A percentile compares a stretch with the other conserved stretches of the same genome.
These are phyloP conservation scores for Oreochromis tanganicae DNA, from an alignment of 2,113 vertebrate genomes.

Conservation along the genomic window DNA sequence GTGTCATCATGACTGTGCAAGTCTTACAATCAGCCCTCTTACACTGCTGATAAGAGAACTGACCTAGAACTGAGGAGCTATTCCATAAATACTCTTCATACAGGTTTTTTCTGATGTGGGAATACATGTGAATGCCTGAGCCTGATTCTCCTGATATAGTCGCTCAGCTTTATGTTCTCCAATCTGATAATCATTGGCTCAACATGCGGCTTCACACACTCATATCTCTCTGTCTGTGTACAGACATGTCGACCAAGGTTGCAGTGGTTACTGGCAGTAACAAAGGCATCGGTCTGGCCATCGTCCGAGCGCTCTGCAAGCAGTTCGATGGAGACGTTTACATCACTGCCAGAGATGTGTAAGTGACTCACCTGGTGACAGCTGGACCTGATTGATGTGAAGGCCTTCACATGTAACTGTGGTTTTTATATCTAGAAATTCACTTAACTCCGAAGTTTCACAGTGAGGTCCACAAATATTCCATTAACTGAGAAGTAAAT, in stretches of 20 bases:
- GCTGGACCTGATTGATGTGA: background rate
- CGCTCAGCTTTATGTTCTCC: background rate
- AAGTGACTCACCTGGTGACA: background rate
- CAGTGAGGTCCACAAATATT: background rate
- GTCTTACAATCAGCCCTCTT: background rate
- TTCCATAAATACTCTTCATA: background rate
- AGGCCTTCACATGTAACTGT: background rate
- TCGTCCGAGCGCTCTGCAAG: slow-evolving; percentile 77
- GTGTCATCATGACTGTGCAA: background rate
- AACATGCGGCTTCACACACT: background rate
- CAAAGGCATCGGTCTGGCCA: slow-evolving; percentile 86
- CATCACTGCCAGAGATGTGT: slow-evolving; percentile 78
- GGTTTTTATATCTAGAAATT: background rate
- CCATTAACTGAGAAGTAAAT: background rate
- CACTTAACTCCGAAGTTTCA: background rate
- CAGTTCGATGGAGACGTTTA: slow-evolving; percentile 81
- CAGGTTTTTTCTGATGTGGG: background rate
- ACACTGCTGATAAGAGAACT: background rate
- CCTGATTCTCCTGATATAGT: background rate
- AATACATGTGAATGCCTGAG: background rate
- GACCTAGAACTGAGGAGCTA: background rate
- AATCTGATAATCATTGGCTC: background rate
- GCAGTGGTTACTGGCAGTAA: slow-evolving; percentile 87
- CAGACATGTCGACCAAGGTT: slow-evolving; percentile 68
- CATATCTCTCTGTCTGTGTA: background rate